These are phyloP conservation scores for Ceyx cyanopectus DNA, from an alignment of 2,113 vertebrate genomes.

Conservation along the genomic window DNA sequence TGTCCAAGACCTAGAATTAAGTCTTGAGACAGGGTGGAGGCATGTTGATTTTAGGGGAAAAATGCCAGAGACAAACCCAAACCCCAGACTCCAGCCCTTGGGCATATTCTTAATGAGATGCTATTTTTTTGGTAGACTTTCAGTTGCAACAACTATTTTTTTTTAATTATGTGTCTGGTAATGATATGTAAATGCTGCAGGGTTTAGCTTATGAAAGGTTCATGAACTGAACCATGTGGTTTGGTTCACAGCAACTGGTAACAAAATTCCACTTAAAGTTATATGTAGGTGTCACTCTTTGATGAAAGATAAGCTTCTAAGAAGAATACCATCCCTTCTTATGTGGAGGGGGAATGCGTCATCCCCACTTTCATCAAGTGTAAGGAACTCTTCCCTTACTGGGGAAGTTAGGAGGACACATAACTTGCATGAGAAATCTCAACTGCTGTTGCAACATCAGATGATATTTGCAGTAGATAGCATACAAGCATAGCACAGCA, in stretches of 20 bases:
- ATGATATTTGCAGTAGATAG: not conserved
- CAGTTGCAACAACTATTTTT: slow-evolving; percentile 27
- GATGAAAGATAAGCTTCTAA: slow-evolving; percentile 39
- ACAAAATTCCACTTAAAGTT: slow-evolving; percentile 21
- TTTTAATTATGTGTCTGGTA: slow-evolving; percentile 54
- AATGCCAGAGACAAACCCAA: slow-evolving; percentile 35
- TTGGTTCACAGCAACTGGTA: slow-evolving; percentile 19
- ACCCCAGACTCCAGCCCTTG: slow-evolving; percentile 52
- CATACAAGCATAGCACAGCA: not conserved
- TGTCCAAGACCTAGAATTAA: slow-evolving; percentile 51
- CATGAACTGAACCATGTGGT: slow-evolving; percentile 18
- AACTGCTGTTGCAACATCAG: not conserved
- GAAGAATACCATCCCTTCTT: not conserved
- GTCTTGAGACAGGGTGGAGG: slow-evolving; percentile 35
- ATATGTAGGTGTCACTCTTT: slow-evolving; percentile 23
- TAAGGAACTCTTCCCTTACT: not conserved
- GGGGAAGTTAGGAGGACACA: not conserved
- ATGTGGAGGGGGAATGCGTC: not conserved
- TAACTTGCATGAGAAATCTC: slow-evolving; percentile 3
- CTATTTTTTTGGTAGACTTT: slow-evolving; percentile 47
- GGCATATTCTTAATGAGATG: slow-evolving; percentile 60
- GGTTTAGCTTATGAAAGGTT: slow-evolving; percentile 57
- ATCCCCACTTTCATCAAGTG: not conserved
- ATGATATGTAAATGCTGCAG: slow-evolving; percentile 32
- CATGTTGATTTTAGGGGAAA: slow-evolving; percentile 34